A percentile compares a stretch with the other conserved stretches of the same genome.
These are phyloP conservation scores for Carabus problematicus DNA, from an alignment of 2,888 invertebrate species.

Conservation along the genomic window DNA sequence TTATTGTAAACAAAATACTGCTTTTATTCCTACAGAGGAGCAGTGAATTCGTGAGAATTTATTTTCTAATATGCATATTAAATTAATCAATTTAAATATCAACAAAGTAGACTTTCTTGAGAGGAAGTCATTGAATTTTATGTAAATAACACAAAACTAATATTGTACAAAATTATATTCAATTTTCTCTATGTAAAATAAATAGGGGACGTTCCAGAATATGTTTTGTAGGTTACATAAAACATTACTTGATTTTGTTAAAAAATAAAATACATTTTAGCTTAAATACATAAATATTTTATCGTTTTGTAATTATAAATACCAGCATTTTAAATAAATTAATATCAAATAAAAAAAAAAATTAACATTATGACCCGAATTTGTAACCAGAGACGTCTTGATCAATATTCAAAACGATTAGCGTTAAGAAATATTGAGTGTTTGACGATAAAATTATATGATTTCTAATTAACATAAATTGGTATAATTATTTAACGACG, in stretches of 20 bases:
- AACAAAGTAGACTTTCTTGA: neutral
- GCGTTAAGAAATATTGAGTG: neutral
- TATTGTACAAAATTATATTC: neutral
- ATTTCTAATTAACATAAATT: neutral
- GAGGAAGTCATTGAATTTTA: neutral
- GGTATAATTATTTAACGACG: neutral
- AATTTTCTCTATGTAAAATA: neutral
- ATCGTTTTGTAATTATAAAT: neutral
- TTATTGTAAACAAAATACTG: too few species aligned
- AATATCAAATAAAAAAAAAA: neutral
- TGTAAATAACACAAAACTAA: neutral
- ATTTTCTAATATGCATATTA: too few species aligned
- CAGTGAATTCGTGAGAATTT: too few species aligned
- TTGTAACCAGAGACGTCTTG: neutral
- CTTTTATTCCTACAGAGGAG: too few species aligned
- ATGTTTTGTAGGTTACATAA: neutral
- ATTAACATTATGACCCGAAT: constrained; percentile 1
- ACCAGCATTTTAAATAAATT: neutral
- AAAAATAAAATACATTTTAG: neutral
- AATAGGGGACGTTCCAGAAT: neutral
- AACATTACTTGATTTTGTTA: neutral
- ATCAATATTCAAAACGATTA: neutral
- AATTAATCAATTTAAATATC: too few species aligned
- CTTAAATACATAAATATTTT: neutral
- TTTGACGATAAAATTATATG: neutral